Evolutionary conservation across 2,888 invertebrate genomes (phyloP), one percentile per base, ranked within the genome.

Genomic region (Rhingia campestris): DNA sequence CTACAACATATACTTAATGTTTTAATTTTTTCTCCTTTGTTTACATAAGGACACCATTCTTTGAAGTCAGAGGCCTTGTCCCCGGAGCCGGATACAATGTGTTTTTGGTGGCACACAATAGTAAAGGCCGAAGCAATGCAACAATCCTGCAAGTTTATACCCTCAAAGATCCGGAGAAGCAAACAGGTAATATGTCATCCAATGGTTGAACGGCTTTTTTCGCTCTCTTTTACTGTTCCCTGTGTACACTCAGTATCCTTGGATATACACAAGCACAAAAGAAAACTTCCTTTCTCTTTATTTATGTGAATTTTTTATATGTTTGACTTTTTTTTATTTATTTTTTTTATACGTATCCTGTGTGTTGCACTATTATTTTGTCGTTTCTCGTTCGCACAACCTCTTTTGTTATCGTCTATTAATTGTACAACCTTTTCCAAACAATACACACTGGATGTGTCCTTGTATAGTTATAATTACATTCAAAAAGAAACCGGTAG

Each of bases 61-160:
- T 96, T 91, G 93, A 93, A 84, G 94, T 95, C 70, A 92, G 92
- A 81, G 94, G 94, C 45, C 91, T 96, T 87, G 93, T 94, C 86
- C 94, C 95, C 6, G 95, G 95, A 51, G 92, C 94, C 86, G 94
- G 93, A 56, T 95, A 95, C 91, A 94, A 94, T 88, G 93, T 95
- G 75, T 93, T 93, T 82, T 91, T 96, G 77, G 94, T 94, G 87
- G 94, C 95, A 51, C 93, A 94, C 88, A 96, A 96, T 90, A 93
- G 92, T 88, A 96, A 95, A 89, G 96, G 96, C 51, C 92, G 93
- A 66, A 95, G 95, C 91, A 94, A 94, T 87, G 92, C 93, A 53
- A 93, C 93, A 59, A 92, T 93, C 53, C 91, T 96, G 66, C 94
- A 94, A 87, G 94, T 95, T n/a, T 94, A 93, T 87, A 96, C 95